Evolutionary conservation across 1,140 invertebrate genomes (phyloP).

Genomic region (Nephila pilipes): DNA sequence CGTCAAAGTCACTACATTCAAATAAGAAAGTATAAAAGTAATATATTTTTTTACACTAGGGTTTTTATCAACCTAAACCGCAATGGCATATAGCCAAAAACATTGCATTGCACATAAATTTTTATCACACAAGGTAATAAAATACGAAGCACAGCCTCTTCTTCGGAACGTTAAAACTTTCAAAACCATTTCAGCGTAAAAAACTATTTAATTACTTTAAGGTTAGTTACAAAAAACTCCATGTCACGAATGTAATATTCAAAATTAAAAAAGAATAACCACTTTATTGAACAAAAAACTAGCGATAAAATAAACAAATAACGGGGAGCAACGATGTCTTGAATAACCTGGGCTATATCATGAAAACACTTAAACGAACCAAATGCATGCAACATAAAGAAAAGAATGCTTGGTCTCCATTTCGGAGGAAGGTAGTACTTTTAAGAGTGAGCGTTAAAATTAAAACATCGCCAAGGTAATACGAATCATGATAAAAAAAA

Average conservation of each 20-base stretch:
- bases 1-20: no score
- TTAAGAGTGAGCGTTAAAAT: slow-evolving; percentile 41
- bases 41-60: no score
- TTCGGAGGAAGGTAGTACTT: neutral
- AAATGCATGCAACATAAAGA: slow-evolving; percentile 1
- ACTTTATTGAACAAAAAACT: neutral
- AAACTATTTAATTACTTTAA: slow-evolving; percentile 15
- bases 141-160: neutral
- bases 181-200: neutral
- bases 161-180: neutral
- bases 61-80: no score
- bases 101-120: neutral
- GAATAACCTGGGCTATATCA: neutral
- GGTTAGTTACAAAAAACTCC: neutral
- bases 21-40: no score
- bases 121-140: neutral
- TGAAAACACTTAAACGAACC: slow-evolving; percentile 7
- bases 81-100: neutral
- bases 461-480: slow-evolving; percentile 49
- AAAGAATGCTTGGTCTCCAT: neutral
- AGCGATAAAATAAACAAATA: neutral
- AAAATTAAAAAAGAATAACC: neutral
- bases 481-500: slow-evolving; percentile 23
- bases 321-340: neutral
- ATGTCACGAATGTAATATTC: neutral